Evolutionary conservation across 2,797 vertebrate genomes (phyloP).

Genomic region (Artibeus lituratus): DNA sequence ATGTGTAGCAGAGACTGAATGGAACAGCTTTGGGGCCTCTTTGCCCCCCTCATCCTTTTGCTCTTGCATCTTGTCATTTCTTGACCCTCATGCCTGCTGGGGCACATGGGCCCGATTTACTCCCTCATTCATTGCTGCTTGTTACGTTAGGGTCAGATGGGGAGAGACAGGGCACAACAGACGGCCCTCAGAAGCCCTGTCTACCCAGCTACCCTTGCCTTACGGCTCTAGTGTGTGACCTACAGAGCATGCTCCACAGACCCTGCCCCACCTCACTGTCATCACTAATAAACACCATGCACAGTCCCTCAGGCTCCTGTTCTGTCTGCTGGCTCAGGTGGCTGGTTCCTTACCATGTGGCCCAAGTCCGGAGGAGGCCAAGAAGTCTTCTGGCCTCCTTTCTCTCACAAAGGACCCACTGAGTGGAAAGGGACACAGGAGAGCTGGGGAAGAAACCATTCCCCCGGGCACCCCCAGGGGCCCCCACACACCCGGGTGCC

Average conservation of each 20-base stretch:
- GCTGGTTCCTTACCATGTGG: background rate
- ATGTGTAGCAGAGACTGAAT: background rate
- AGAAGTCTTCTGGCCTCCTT: background rate
- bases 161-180: slow-evolving; percentile 2
- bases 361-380: background rate
- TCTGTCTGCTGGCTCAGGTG: background rate
- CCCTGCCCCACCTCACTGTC: slow-evolving; percentile 51
- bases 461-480: background rate
- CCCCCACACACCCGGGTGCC: background rate
- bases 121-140: slow-evolving; percentile 55
- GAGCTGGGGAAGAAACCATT: background rate
- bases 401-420: background rate
- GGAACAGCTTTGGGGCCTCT: background rate
- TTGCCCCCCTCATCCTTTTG: slow-evolving; percentile 23
- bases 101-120: background rate
- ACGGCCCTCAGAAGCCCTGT: slow-evolving; percentile 23
- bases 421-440: background rate
- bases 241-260: slow-evolving; percentile 70
- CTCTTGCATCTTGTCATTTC: slow-evolving; percentile 55
- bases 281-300: slow-evolving; percentile 72
- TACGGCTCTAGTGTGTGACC: slow-evolving; percentile 59
- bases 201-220: slow-evolving; percentile 35
- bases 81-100: slow-evolving; percentile 34
- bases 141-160: slow-evolving; percentile 58
- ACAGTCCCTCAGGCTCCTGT: slow-evolving; percentile 16